A percentile compares a stretch with the other conserved stretches of the same genome.
phyloP scores from a whole-genome alignment of 2,113 vertebrate genomes.

The Myodes glareolus region DNA sequence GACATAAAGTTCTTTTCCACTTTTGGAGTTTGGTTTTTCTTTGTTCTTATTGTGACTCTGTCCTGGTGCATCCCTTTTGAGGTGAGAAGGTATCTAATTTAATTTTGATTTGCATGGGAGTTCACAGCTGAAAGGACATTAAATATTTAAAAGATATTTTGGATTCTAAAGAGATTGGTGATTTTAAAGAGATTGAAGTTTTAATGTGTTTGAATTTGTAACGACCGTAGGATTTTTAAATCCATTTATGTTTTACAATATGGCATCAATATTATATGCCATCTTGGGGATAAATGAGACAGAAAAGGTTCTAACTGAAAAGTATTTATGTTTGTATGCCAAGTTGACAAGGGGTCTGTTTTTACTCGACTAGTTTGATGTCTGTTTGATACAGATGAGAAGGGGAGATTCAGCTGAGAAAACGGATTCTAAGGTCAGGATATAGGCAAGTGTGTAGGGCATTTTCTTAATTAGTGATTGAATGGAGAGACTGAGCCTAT shows the following conservation, averaged over 20 bases:
- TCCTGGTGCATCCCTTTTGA: neutral
- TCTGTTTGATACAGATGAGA: neutral
- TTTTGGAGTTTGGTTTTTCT: neutral
- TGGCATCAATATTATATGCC: neutral
- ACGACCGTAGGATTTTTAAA: neutral
- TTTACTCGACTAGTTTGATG: neutral
- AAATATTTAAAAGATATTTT: neutral
- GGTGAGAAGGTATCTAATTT: neutral
- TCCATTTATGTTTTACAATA: neutral
- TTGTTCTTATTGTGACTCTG: neutral
- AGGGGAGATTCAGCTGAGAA: neutral
- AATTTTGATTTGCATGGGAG: neutral
- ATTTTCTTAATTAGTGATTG: neutral
- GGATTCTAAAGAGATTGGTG: neutral
- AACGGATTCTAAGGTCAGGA: neutral
- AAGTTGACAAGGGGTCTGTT: neutral
- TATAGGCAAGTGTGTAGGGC: neutral
- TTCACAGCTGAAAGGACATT: neutral
- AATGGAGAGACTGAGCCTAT: neutral
- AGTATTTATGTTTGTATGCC: neutral
- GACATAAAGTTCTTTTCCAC: neutral
- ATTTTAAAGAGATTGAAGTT: neutral
- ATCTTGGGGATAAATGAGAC: neutral
- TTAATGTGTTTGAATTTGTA: neutral
- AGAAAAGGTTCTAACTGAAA: neutral